Conservation (phyloP, 2,113 vertebrate species). For the Lepidothrix coronata region DNA sequence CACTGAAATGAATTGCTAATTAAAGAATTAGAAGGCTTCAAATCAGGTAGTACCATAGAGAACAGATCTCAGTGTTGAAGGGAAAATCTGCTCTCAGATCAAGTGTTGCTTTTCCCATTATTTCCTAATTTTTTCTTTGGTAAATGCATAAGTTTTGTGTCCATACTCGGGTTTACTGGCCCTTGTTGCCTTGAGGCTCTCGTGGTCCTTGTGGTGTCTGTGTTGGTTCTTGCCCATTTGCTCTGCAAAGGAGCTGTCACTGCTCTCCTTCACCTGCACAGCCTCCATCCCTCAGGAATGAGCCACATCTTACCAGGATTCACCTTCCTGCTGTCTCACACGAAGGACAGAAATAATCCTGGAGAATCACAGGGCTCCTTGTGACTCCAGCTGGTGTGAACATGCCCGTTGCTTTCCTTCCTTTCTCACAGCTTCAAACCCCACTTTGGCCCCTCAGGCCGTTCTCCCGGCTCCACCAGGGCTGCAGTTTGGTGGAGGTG, state of each 20-base stretch:
- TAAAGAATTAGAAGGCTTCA: background rate
- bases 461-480: rapidly evolving
- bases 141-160: background rate
- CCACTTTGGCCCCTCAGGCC: background rate
- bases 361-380: background rate
- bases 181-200: background rate
- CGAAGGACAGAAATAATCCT: background rate
- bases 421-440: background rate
- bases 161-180: background rate
- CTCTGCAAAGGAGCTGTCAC: background rate
- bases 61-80: background rate
- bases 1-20: background rate
- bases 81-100: background rate
- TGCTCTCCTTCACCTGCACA: background rate
- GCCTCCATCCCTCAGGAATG: background rate
- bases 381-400: background rate
- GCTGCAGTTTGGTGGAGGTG: background rate
- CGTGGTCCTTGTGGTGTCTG: background rate
- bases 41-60: background rate
- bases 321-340: background rate
- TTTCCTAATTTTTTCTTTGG: background rate
- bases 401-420: background rate
- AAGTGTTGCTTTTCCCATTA: background rate
- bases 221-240: background rate
- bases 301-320: background rate